Evolutionary conservation across 2,888 invertebrate species (phyloP), one percentile per base, ranked within the genome.

Genomic region (Leucania comma): DNA sequence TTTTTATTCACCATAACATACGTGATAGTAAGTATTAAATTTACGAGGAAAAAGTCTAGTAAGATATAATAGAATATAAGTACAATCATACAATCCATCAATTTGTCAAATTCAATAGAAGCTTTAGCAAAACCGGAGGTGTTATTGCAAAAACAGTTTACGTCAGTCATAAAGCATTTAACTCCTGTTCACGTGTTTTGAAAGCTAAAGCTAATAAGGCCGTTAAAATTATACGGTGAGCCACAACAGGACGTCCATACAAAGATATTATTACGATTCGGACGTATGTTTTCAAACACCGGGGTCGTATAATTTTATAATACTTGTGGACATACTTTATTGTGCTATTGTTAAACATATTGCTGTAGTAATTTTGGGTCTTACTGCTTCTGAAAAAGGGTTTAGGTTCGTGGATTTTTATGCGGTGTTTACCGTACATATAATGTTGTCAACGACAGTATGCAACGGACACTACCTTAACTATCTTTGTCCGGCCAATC

Each of bases 281-380:
- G 75, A 88, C 83, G 89, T 88, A 91, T 94, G 91, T 94, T 93
- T 93, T 90, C 92, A 93, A 94, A 93, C 92, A 93, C 87, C 83
- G 78, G 87, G 87, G 88, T 90, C 91, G 86, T 93, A 94, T 92
- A 93, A 93, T 92, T 94, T 93, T 93, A 94, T 92, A 91, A 90
- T 90, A 85, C 89, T 77, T 72, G 78, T 84, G 75, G 81, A 89
- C 90, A 90, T 88, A 86, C 80, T 87, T 86, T 83, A 78, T 67
- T 67, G 62, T 83, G 71, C 75, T 38, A 66, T 59, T 71, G 50
- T 65, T 54, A 66, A 70, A 75, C 38, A 60, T 64, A 56, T 22
- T 35, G n/a, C 24, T 51, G 9, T n/a, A n/a, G 14, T 42, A 3
- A 86, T 71, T 68, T 78, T 85, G 51, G 72, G 72, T 68, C 71